Percentiles rank a stretch among this genome's conserved stretches.
These are phyloP conservation scores for Lepidonotus clava DNA, from an alignment of 2,888 invertebrate genomes.

Conservation along the genomic window DNA sequence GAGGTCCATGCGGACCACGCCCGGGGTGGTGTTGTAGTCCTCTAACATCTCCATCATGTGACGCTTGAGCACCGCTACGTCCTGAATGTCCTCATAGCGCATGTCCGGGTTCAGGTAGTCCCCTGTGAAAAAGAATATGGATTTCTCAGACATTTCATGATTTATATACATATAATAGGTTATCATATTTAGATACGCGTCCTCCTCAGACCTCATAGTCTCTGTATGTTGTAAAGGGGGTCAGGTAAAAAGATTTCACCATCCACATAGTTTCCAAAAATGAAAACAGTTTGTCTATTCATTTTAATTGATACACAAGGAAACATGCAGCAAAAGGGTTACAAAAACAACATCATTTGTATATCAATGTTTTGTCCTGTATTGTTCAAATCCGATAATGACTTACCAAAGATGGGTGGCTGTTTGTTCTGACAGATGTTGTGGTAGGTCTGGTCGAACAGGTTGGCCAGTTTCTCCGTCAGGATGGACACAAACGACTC, in stretches of 20 bases:
- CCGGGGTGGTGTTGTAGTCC: constrained; percentile 90
- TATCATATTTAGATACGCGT: too few species aligned
- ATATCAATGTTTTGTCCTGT: too few species aligned
- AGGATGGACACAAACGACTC: constrained; percentile 88
- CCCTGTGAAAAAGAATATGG: constrained; percentile 82
- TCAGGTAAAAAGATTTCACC: too few species aligned
- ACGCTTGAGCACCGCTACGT: constrained; percentile 83
- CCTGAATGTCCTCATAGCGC: constrained; percentile 90
- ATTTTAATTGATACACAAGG: too few species aligned
- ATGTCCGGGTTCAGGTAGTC: constrained; percentile 90
- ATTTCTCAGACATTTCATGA: too few species aligned
- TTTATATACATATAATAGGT: too few species aligned
- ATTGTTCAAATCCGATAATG: not conserved
- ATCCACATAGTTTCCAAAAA: too few species aligned
- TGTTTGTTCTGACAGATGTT: constrained; percentile 87
- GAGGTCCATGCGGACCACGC: constrained; percentile 89
- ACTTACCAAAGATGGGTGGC: constrained; percentile 84
- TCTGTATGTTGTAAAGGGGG: too few species aligned
- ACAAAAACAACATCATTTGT: too few species aligned
- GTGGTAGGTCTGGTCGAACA: constrained; percentile 90
- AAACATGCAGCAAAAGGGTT: too few species aligned
- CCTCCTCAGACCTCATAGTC: too few species aligned
- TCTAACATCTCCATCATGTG: constrained; percentile 85
- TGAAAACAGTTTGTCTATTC: too few species aligned
- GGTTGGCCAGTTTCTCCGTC: constrained; percentile 87